Percentiles rank a stretch among this genome's conserved stretches.
Evolutionary conservation across 2,797 vertebrate genomes (phyloP).

Genomic region (Enteromius thamalakanensis): DNA sequence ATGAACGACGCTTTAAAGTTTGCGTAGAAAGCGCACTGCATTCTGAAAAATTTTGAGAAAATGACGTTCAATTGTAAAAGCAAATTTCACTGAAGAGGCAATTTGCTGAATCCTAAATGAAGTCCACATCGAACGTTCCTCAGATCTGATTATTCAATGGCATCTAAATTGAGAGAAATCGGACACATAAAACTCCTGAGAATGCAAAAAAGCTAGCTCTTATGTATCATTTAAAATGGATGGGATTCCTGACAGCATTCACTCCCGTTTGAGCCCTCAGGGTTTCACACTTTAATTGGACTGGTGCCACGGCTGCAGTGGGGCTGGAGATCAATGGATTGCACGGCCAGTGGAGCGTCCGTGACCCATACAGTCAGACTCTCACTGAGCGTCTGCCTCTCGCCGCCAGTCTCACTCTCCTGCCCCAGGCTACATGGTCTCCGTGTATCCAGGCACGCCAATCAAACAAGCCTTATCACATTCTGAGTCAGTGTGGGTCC

Average conservation of each 20-base stretch:
- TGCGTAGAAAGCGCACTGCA: conserved; percentile 38
- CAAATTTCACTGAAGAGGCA: conserved; percentile 12
- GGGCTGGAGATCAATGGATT: conserved; percentile 57
- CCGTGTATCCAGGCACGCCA: conserved; percentile 51
- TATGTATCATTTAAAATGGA: conserved; percentile 22
- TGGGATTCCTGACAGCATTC: conserved; percentile 27
- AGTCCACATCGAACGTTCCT: conserved; percentile 3
- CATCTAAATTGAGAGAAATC: conserved; percentile 2
- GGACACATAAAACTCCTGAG: not conserved
- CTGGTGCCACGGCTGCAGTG: conserved; percentile 62
- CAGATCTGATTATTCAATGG: not conserved
- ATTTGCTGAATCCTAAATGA: conserved; percentile 25
- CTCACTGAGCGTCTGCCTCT: conserved; percentile 53
- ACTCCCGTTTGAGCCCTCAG: conserved; percentile 48
- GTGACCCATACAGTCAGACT: conserved; percentile 59
- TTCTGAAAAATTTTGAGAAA: conserved; percentile 18
- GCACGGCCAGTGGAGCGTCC: conserved; percentile 51
- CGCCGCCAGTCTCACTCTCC: conserved; percentile 43
- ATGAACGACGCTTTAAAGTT: conserved; percentile 58
- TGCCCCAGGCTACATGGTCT: conserved; percentile 50
- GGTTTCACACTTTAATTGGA: conserved; percentile 67
- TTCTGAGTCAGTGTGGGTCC: conserved; percentile 54
- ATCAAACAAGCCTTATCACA: conserved; percentile 55
- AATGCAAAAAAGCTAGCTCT: not conserved
- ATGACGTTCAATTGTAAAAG: conserved; percentile 10